Conservation (phyloP, 2,113 vertebrate genomes). For the Jacana jacana region DNA sequence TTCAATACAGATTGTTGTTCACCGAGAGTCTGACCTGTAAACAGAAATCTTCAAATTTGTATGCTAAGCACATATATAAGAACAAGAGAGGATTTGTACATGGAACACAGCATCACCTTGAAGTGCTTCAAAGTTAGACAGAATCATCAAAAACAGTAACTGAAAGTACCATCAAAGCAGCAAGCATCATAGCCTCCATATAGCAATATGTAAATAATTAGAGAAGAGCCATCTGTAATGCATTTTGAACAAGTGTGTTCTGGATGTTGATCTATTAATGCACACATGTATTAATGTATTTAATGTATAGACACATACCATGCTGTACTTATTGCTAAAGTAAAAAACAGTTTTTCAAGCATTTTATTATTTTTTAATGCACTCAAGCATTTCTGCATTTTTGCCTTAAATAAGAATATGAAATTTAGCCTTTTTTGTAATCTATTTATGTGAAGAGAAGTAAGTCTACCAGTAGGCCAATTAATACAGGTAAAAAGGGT, state of each 20-base stretch:
- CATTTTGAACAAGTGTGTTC: background rate
- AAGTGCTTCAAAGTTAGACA: conserved; percentile 11
- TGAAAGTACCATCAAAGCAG: conserved; percentile 24
- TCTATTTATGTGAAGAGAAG: background rate
- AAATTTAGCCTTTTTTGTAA: background rate
- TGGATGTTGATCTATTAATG: background rate
- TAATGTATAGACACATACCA: background rate
- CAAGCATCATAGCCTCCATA: background rate
- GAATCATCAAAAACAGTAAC: conserved; percentile 40
- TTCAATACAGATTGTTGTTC: background rate
- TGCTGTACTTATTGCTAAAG: background rate
- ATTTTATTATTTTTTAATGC: background rate
- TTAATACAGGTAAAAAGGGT: background rate
- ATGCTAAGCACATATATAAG: conserved; percentile 3
- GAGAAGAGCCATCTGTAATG: conserved; percentile 26
- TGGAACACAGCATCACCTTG: conserved; percentile 14
- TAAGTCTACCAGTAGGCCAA: background rate
- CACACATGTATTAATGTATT: background rate
- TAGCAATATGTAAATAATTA: conserved; percentile 46
- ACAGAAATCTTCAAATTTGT: background rate
- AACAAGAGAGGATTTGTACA: background rate
- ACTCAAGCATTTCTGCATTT: background rate
- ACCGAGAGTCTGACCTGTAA: background rate
- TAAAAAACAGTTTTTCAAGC: background rate
- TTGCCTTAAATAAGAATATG: background rate